Conservation (phyloP, 2,797 vertebrate species). For the Neoniphon sammara region DNA sequence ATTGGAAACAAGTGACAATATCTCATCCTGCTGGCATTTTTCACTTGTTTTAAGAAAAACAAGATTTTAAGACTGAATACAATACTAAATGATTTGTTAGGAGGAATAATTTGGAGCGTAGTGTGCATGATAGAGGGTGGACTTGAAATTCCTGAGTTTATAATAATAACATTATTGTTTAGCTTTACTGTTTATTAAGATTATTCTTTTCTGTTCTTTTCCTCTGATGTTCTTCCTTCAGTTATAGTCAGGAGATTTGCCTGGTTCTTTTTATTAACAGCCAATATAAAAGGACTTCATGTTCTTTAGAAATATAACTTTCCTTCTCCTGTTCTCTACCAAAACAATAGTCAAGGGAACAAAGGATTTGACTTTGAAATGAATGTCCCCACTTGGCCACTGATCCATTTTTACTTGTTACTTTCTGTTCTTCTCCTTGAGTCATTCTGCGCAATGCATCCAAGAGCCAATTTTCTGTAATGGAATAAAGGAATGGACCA, state of each 20-base stretch:
- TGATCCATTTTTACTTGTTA: conserved; percentile 75
- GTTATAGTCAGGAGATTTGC: conserved; percentile 16
- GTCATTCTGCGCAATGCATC: conserved; percentile 71
- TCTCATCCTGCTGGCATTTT: too few species aligned
- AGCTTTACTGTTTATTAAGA: conserved; percentile 11
- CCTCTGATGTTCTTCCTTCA: not conserved
- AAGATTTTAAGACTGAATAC: too few species aligned
- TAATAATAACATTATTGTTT: conserved; percentile 9
- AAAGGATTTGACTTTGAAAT: conserved; percentile 66
- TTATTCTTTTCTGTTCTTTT: conserved; percentile 2
- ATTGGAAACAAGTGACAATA: too few species aligned
- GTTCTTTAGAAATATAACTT: conserved; percentile 54
- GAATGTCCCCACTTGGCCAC: conserved; percentile 68
- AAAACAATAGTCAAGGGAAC: conserved; percentile 69
- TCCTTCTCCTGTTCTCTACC: conserved; percentile 46
- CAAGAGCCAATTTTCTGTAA: conserved; percentile 74
- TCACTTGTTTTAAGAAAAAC: too few species aligned
- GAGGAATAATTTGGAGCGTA: too few species aligned
- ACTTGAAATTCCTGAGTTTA: conserved; percentile 5
- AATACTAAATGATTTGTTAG: too few species aligned
- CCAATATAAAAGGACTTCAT: conserved; percentile 34
- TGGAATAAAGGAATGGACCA: conserved; percentile 79
- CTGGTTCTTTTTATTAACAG: conserved; percentile 35
- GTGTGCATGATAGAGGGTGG: conserved; percentile 20
- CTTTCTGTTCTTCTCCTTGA: conserved; percentile 74